A percentile compares a stretch with the other conserved stretches of the same genome.
Conservation (phyloP, 1,140 invertebrate genomes). For the Lordiphosa clarofinis region DNA sequence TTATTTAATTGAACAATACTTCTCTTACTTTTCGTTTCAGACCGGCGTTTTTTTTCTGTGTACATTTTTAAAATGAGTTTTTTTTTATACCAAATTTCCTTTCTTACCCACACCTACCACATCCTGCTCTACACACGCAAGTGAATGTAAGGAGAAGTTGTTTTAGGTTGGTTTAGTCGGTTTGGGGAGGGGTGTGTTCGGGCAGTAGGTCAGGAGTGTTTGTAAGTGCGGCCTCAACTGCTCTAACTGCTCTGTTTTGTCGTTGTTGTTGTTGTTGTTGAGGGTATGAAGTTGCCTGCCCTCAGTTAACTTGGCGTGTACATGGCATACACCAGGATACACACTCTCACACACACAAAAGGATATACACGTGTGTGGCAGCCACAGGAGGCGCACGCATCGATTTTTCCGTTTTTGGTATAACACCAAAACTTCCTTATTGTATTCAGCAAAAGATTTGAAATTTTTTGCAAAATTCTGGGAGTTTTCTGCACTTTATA, state of each 20-base stretch:
- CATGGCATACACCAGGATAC: conserved; percentile 34
- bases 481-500: conserved; percentile 13
- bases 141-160: conserved; percentile 7
- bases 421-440: conserved; percentile 68
- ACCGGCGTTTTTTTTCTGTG: not conserved
- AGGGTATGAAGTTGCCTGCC: conserved; percentile 66
- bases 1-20: no score
- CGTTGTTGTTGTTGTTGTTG: conserved; percentile 39
- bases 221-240: conserved; percentile 63
- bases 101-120: conserved; percentile 25
- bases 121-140: conserved; percentile 19
- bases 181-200: not conserved
- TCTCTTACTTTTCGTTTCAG: not conserved
- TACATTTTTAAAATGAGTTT: conserved; percentile 68
- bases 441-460: conserved; percentile 44
- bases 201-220: conserved; percentile 70
- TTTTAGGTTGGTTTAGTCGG: not conserved
- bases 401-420: conserved; percentile 70
- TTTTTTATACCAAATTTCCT: conserved; percentile 61
- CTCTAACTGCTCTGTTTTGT: conserved; percentile 42
- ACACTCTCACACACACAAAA: conserved; percentile 31
- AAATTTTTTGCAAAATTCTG: conserved; percentile 14
- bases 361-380: conserved; percentile 38
- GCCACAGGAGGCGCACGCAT: conserved; percentile 61
- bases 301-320: conserved; percentile 61